A percentile compares a stretch with the other conserved stretches of the same genome.
These are phyloP conservation scores for Podabrus alpinus DNA, from an alignment of 2,888 invertebrate species.

Conservation along the genomic window DNA sequence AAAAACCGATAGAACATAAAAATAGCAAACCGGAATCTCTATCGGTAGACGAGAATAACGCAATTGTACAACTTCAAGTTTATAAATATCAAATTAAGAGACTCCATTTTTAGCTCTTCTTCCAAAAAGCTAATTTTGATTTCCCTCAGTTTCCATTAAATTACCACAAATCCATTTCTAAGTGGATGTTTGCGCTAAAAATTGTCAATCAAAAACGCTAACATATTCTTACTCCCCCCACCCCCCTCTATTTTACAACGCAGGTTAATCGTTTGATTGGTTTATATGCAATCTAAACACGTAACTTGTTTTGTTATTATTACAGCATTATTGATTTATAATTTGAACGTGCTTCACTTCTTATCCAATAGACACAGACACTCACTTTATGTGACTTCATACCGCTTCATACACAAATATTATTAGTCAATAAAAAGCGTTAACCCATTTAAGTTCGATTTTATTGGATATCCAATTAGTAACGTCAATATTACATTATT, in stretches of 20 bases:
- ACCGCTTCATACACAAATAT: not conserved
- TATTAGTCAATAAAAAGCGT: not conserved
- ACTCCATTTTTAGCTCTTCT: not conserved
- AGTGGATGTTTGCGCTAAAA: not conserved
- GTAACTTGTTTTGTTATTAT: not conserved
- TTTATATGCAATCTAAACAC: not conserved
- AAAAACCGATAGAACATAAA: conserved; percentile 1
- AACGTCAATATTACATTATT: not conserved
- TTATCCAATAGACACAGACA: not conserved
- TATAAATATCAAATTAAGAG: not conserved
- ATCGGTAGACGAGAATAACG: not conserved
- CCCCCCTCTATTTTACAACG: not conserved
- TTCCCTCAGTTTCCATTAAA: too few relatives aligned
- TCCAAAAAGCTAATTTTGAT: not conserved
- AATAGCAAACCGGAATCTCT: conserved; percentile 2
- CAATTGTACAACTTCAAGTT: not conserved
- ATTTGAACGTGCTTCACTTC: not conserved
- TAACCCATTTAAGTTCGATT: not conserved
- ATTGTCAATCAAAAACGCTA: not conserved
- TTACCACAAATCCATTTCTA: not conserved
- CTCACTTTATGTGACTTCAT: not conserved
- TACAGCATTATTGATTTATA: not conserved
- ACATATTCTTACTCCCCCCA: not conserved
- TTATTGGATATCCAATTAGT: not conserved
- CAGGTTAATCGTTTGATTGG: not conserved